Evolutionary conservation across 2,888 invertebrate species (phyloP), one percentile per base, ranked within the genome.

Genomic region (Melolontha melolontha): DNA sequence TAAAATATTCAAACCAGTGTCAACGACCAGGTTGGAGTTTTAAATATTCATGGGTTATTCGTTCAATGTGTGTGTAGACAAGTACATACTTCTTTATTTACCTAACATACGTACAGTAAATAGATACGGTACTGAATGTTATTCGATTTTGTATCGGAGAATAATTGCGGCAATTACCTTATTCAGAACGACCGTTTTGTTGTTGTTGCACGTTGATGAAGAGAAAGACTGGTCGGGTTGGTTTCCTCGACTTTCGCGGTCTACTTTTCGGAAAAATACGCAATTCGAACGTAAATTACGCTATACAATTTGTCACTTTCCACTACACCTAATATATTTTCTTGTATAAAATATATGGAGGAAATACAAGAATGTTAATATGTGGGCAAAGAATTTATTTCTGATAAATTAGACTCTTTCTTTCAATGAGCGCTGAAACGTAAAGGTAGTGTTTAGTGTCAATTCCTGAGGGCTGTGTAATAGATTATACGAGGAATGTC

Each of bases 1-100:
- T 54, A 54, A 54, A 54, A 54, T 40, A 54, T 54, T 54, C 41
- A 54, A 54, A 54, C n/a, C 17, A 39, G 54, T 54, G 54, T 54
- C 54, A 54, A 54, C 54, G 54, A 54, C 54, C 40, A 40, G 11
- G 40, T 54, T 14, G 40, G 8, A 40, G 5, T 14, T 54, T 54
- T 39, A 54, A 54, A 54, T 54, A 54, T 54, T 54, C 39, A 54
- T 34, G 16, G 52, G 52, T 40, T 54, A 40, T 8, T 54, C 39
- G 39, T 39, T 51, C 29, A 51, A 6, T 12, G 16, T 40, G 16
- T 54, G 16, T 14, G 7, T 34, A 6, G 34, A 10, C 39, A 12
- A n/a, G 5, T 39, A 16, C 52, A 54, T 14, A 44, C 14, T 4
- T 14, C 1, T n/a, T 6, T 14, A 44, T 39, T 16, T 54, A 54